Base-by-base conservation (phyloP, 2,113 vertebrate genomes). In the Cricetomys ansorgei region DNA sequence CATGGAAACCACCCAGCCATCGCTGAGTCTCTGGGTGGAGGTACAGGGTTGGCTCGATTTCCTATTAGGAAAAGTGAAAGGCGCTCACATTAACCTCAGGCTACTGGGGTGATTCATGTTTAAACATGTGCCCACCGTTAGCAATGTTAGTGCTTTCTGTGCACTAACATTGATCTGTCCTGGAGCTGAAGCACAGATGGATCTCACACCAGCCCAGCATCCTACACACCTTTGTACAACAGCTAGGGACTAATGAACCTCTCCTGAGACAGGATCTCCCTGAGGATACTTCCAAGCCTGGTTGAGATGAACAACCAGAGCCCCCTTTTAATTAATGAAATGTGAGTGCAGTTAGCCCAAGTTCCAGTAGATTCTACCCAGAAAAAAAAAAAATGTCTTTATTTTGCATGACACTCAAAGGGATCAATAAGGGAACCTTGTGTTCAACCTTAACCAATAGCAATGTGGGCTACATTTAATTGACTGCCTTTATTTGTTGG, bases 61-160 rank as follows among this genome's bases (percentile, higher is more conserved):
- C 87, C 96, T 97, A 69, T 92, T 91, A 94, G 91, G 77, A 62
- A 84, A 95, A 97, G 95, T 92, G 95, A 94, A 97, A 94, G 79
- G 91, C 34, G 1, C 69, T 85, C 77, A 7, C 96, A 55, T 96
- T 96, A 95, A 97, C 97, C 95, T 97, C 96, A 57, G 95, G 67
- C 55, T 83, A 92, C 50, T 57, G 50, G 48, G 19, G 91, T 69
- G 95, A 96, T 92, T 96, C 96, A 94, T 94, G 91, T 97, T 96
- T 96, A 95, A 96, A 94, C 91, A 96, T 77, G 53, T 5, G 48
- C 92, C 94, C 95, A 37, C 37, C 62, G 55, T 97, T 92, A 75
- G 85, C 16, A 17, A 2, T n/a, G 53, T 70, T 50, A 70, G 50
- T 53, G 48, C 72, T 77, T 76, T 88, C 75, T 19, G 7, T 11